A percentile compares a stretch with the other conserved stretches of the same genome.
phyloP scores from a whole-genome alignment of 2,797 vertebrate genomes.

The Peromyscus attwateri region DNA sequence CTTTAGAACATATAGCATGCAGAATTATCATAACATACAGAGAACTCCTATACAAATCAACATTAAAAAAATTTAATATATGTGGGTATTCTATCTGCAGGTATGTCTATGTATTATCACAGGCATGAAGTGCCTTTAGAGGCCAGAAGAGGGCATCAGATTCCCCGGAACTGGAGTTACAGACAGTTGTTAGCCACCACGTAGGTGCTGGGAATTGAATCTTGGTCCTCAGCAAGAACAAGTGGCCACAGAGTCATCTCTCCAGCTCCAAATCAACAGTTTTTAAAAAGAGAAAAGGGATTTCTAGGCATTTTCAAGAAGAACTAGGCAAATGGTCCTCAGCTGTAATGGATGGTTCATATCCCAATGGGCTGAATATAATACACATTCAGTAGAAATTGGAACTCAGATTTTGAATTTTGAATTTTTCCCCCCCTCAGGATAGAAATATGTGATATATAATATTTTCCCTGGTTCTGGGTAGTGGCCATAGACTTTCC shows the following conservation, averaged over 20 bases:
- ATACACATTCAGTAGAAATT: neutral
- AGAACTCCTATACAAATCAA: neutral
- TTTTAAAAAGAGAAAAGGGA: neutral
- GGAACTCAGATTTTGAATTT: neutral
- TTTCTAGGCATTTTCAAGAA: neutral
- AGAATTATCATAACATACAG: neutral
- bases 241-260: neutral
- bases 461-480: neutral
- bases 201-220: neutral
- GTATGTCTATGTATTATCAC: neutral
- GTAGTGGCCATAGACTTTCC: neutral
- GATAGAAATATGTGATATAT: neutral
- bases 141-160: neutral
- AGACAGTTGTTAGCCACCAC: neutral
- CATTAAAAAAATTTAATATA: neutral
- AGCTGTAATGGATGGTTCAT: neutral
- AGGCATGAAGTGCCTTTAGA: neutral
- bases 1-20: neutral
- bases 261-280: neutral
- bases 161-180: neutral
- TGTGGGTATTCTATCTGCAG: neutral
- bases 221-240: neutral
- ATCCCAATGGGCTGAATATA: neutral
- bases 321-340: neutral
- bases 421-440: no score